Base-by-base conservation (phyloP, 2,113 vertebrate species). In the Microcebus jonahi region DNA sequence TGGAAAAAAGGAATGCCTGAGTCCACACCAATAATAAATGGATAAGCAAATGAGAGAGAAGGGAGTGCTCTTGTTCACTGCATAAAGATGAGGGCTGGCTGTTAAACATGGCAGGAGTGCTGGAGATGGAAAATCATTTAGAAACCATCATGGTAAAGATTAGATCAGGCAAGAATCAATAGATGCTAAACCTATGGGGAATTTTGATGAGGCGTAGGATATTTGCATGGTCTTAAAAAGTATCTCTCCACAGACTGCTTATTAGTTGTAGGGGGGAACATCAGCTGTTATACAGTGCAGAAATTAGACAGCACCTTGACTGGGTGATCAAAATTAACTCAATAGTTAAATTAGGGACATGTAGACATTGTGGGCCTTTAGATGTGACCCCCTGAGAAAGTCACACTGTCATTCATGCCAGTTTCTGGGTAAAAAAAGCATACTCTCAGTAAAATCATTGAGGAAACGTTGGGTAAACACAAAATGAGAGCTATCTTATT, bases 341-440 rank as follows among this genome's bases (percentile, higher is more conserved):
- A 61, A 13, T 63, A 42, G 39, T 36, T 12, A 71, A 92, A 36
- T n/a, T 71, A 80, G 76, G 48, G 53, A 50, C 48, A 92, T 53
- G 80, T 13, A 79, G 82, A 75, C 55, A 23, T 77, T 27, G 25
- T 63, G 90, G 76, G 34, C 63, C 67, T 88, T 84, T 39, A 59
- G 67, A 84, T 71, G 45, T 59, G 29, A 17, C 68, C 70, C 55
- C 25, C 17, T 8, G 87, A 55, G 84, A 86, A 86, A 71, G 53
- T 53, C 61, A 86, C 29, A 36, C 82, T 42, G 39, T 86, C 92
- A 59, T 42, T 29, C 88, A 82, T 8, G 20, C 14, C 76, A 61
- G 34, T 82, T 85, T 82, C 90, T 86, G 36, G 55, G 84, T 80
- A 76, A 96, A 82, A 42, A 70, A 94, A 82, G 59, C 42, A 61